Conservation (phyloP, 2,888 invertebrate genomes). For the Temnothorax ravouxi region DNA sequence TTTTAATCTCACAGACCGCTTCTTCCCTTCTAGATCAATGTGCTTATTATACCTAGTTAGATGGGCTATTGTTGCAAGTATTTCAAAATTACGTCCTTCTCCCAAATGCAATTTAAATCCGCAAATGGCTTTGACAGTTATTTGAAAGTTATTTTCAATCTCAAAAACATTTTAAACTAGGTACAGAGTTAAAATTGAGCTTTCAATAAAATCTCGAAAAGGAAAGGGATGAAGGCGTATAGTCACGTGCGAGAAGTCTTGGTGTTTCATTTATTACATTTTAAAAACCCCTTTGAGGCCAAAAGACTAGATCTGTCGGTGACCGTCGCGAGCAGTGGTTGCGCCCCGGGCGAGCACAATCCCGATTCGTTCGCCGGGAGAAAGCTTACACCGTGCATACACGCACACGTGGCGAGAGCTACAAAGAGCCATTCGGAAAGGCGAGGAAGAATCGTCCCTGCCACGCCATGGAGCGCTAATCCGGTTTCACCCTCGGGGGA, state of each 20-base stretch:
- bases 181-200: not conserved
- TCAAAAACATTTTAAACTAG: not conserved
- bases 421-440: constrained; percentile 78
- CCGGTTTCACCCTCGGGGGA: constrained; percentile 81
- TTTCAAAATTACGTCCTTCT: not conserved
- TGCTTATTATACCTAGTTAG: too few species aligned
- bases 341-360: constrained; percentile 30
- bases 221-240: too few species aligned
- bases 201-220: not conserved
- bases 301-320: constrained; percentile 55
- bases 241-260: constrained; percentile 35
- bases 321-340: constrained; percentile 58
- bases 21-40: not conserved
- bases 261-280: constrained; percentile 2
- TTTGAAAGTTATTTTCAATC: not conserved
- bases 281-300: constrained; percentile 33
- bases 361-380: constrained; percentile 32
- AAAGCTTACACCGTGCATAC: not conserved
- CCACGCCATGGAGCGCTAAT: constrained; percentile 79
- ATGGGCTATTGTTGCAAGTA: too few species aligned
- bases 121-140: not conserved
- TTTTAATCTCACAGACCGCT: not conserved
- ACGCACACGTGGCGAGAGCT: constrained; percentile 76
- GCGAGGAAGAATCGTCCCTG: constrained; percentile 72
- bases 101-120: not conserved